phyloP scores from a whole-genome alignment of 1,140 invertebrate genomes.

The Schlechtendalia chinensis region DNA sequence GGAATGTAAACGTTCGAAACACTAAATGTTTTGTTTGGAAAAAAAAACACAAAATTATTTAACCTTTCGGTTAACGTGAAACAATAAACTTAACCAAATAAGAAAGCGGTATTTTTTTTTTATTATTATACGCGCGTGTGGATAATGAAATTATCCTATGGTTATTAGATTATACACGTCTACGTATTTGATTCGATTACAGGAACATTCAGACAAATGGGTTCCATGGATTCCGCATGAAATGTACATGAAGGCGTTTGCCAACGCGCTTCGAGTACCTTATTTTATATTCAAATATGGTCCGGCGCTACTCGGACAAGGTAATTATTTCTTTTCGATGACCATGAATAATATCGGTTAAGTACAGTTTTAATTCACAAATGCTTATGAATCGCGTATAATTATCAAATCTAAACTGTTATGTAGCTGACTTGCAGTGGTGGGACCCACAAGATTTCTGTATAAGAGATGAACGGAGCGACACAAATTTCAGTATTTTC shows the following conservation, averaged over 20 bases:
- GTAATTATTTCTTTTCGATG: background rate
- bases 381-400: background rate
- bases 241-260: constrained; percentile 62
- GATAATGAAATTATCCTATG: too few species aligned
- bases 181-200: constrained; percentile 47
- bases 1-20: background rate
- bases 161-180: too few species aligned
- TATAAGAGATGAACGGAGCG: too few species aligned
- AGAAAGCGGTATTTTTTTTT: too few species aligned
- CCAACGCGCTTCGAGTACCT: constrained; percentile 56
- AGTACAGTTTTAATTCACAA: background rate
- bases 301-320: background rate
- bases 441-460: too few species aligned
- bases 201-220: constrained; percentile 59
- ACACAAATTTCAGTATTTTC: too few species aligned
- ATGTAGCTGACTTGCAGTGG: background rate
- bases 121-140: too few species aligned
- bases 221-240: constrained; percentile 63
- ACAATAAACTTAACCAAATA: too few species aligned
- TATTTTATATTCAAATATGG: constrained; percentile 36
- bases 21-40: too few species aligned
- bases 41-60: too few species aligned
- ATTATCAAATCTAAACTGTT: background rate
- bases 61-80: too few species aligned
- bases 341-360: background rate